Evolutionary conservation across 2,888 invertebrate genomes (phyloP).

Genomic region (Polydrusus pterygomalis): DNA sequence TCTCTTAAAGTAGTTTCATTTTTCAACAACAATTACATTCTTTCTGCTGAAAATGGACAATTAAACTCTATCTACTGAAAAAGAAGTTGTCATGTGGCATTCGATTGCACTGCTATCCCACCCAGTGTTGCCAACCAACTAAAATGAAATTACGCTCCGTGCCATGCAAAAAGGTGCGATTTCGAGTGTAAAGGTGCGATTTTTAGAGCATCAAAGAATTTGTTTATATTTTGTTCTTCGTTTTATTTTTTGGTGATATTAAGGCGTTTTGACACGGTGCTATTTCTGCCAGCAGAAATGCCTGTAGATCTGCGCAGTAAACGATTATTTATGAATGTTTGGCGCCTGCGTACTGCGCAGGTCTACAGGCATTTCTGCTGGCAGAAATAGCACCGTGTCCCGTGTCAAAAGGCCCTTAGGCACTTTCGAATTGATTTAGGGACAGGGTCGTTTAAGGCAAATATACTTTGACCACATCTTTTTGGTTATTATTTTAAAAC

Average conservation of each 20-base stretch:
- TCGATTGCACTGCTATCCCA: no score
- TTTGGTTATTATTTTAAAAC: slow-evolving; percentile 14
- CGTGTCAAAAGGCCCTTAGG: background rate
- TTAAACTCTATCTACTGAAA: no score
- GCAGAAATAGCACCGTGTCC: no score
- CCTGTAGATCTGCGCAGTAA: background rate
- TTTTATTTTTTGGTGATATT: slow-evolving; percentile 12
- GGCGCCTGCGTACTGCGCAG: background rate
- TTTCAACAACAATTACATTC: no score
- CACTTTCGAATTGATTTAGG: slow-evolving; percentile 6
- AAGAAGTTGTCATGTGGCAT: no score
- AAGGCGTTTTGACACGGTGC: slow-evolving; percentile 2
- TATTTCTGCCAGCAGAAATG: background rate
- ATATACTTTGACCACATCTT: slow-evolving; percentile 7
- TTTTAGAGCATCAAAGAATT: slow-evolving; percentile 6
- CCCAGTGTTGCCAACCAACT: slow-evolving; percentile 1
- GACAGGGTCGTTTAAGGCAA: slow-evolving; percentile 14
- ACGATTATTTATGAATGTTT: slow-evolving; percentile 1
- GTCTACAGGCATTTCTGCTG: no score
- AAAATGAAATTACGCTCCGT: slow-evolving; percentile 1
- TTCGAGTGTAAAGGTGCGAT: slow-evolving; percentile 12
- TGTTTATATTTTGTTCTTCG: slow-evolving; percentile 12
- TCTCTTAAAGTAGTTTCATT: no score
- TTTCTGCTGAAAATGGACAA: no score
- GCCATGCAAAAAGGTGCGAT: slow-evolving; percentile 6